Evolutionary conservation across 2,113 vertebrate species (phyloP), one percentile per base, ranked within the genome.

Genomic region (Vidua chalybeata): DNA sequence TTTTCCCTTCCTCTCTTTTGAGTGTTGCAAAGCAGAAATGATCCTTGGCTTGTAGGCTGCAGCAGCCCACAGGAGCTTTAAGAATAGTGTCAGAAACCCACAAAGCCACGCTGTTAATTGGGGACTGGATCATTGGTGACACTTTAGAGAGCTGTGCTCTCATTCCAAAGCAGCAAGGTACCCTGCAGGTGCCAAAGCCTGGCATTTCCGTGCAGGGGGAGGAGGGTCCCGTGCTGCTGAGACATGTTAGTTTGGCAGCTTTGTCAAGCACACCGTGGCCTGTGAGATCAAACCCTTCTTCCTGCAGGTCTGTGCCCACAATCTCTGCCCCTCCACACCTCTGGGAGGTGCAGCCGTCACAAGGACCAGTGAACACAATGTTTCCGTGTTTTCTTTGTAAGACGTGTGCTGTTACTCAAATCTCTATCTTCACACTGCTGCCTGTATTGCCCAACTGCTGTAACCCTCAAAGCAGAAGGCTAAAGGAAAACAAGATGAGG

Each of bases 21-120:
- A 97, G 84, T 93, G 59, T 58, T 96, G 87, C 93, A 96, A 85
- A 93, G 58, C 86, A 97, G 94, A 95, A 97, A 95, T 8, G 33
- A 95, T 94, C 74, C 74, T 81, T 64, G 22, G 26, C 81, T 97
- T 95, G 95, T 96, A 94, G 96, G 97, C 96, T 97, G 96, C 74
- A 83, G 67, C 93, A 97, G 90, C 97, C 93, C 94, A 93, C 94
- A 69, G 87, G 93, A 96, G 78, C 97, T 94, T 86, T 35, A 51
- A 97, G 95, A 97, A 94, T 35, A 79, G 64, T 96, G 96, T 97
- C 97, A 98, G 92, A 95, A 97, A 90, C 89, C 72, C 91, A 90
- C 90, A 95, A 96, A 92, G 91, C 84, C 79, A 12, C 9, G 3
- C 81, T 12, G 46, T 72, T 97, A 97, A 98, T 90, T 97, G 96